A percentile compares a stretch with the other conserved stretches of the same genome.
Evolutionary conservation across 2,113 vertebrate genomes (phyloP).

Genomic region (Empidonax traillii): DNA sequence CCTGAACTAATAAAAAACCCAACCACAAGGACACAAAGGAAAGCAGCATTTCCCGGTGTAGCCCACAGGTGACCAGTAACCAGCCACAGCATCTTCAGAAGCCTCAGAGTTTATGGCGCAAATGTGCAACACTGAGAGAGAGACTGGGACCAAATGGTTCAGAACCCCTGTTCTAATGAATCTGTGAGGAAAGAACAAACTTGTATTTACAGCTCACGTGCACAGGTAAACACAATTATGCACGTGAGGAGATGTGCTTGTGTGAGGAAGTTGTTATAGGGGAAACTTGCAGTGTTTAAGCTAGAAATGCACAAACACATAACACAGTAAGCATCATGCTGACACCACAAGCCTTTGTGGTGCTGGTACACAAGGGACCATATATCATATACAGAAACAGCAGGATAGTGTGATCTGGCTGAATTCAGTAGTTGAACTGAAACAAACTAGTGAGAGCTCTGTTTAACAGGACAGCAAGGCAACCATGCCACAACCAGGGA

Average conservation of each 20-base stretch:
- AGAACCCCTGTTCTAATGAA: background rate
- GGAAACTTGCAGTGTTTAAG: background rate
- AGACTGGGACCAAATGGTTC: background rate
- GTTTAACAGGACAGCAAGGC: background rate
- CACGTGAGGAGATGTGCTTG: accelerated
- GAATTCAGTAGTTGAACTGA: accelerated
- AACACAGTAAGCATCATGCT: background rate
- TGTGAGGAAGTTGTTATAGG: background rate
- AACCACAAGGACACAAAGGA: accelerated
- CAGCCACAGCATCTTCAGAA: background rate
- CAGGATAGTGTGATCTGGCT: accelerated
- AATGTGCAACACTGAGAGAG: background rate
- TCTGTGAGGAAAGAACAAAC: background rate
- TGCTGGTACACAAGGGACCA: accelerated
- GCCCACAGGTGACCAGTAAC: background rate
- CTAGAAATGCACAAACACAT: background rate
- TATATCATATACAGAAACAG: accelerated
- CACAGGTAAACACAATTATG: accelerated
- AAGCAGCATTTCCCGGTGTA: background rate
- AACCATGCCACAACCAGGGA: background rate
- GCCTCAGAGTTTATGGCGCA: background rate
- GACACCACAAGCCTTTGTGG: background rate
- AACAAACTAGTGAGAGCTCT: accelerated
- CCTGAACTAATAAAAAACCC: background rate
- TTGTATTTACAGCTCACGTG: background rate